Evolutionary conservation across 2,888 invertebrate genomes (phyloP), one percentile per base, ranked within the genome.

Genomic region (Lacanobia oleracea): DNA sequence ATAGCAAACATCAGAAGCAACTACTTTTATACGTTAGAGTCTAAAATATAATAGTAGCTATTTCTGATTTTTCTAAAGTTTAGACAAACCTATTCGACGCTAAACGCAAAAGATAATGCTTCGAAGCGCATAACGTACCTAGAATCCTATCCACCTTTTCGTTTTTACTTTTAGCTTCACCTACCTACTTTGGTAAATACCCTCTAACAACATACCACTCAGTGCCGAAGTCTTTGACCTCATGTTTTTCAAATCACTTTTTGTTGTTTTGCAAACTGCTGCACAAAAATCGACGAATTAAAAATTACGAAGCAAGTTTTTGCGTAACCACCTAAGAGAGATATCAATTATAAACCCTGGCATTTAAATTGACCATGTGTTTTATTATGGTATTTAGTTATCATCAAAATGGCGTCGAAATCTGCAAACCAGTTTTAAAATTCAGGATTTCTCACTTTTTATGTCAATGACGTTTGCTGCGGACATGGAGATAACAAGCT

Each of bases 391-490:
- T 69, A 62, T 53, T 64, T 50, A 27, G 16, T 67, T 51, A 73
- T 73, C n/a, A 54, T 48, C 33, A 50, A 65, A 64, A 66, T 64
- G 51, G 5, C 23, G 18, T 48, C 45, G 33, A 62, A 63, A 68
- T 65, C 43, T 10, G 48, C 37, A 71, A 75, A 75, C 73, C 54
- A 70, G 73, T 81, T 79, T 63, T 54, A 16, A 27, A 67, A 77
- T 68, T 75, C 67, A 61, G 66, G 40, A 72, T 71, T 81, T 84
- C 72, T 71, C 33, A 16, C 18, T 40, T 37, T 73, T 72, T 57
- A 33, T 81, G 53, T 45, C 66, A 67, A 67, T 74, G 67, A 51
- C 61, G 71, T 71, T 67, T 51, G 8, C 16, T 53, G 37, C 43
- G 45, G 40, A 21, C 27, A 56, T 45, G 45, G 23, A 54, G 62